Base-by-base conservation (phyloP, 2,113 vertebrate species). In the Riparia riparia region DNA sequence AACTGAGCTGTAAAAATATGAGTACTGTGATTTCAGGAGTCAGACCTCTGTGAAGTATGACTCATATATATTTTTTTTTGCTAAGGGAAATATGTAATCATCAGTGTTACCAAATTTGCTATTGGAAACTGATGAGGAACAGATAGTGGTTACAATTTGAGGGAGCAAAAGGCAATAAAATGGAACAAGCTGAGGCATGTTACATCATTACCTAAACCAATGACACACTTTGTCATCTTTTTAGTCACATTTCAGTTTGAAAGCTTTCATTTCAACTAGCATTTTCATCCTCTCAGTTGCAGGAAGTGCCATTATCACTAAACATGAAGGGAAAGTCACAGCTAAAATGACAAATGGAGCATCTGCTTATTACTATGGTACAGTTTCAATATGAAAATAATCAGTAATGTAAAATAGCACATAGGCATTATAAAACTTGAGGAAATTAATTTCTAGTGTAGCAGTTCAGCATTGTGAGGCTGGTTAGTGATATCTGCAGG, bases 21-120 rank as follows among this genome's bases (percentile, higher is more conserved):
- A 74, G 20, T 69, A 45, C 84, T 87, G 50, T 86, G 69, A 95
- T 87, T 96, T 91, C 54, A 94, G 82, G 81, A 94, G 58, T 72
- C 90, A 94, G 60, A 93, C 84, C 65, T 94, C 66, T 95, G 61
- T 84, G 79, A 89, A 85, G 78, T 87, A 54, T 79, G 78, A 94
- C 61, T 82, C 83, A n/a, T 31, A 14, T 53, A 4, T 65, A 21
- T 15, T 25, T 76, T 51, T 87, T 86, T 74, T 79, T 91, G 56
- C 82, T 90, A 44, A 90, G 74, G 9, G 24, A 82, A 82, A 74
- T 94, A 64, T 45, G 31, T 72, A 86, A 82, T 78, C 1, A 2
- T 41, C 73, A 70, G 4, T 6, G 17, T 76, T 93, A 76, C 60
- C 81, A 76, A 69, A 91, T 87, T 32, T 72, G 53, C 85, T 91